Percentiles rank a stretch among this genome's conserved stretches.
phyloP scores from a whole-genome alignment of 2,113 vertebrate genomes.

The Sylvilagus bachmani region DNA sequence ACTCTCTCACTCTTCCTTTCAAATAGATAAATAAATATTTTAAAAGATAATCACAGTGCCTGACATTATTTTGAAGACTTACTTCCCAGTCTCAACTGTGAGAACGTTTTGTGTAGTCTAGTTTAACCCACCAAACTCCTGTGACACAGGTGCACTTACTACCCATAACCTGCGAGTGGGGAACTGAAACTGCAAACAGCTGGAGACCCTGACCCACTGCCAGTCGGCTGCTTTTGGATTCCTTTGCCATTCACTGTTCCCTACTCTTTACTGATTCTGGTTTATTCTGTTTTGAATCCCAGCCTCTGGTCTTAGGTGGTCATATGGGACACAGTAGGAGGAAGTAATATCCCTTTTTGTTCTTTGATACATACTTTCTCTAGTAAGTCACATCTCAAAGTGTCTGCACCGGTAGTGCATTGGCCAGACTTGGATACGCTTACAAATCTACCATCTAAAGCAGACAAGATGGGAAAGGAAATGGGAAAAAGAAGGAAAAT shows the following conservation, averaged over 20 bases:
- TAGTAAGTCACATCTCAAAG: background rate
- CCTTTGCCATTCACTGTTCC: background rate
- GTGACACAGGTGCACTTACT: background rate
- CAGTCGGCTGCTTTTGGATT: background rate
- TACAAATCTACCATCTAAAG: background rate
- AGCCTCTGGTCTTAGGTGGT: background rate
- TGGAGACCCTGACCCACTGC: background rate
- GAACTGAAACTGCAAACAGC: background rate
- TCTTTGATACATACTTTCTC: background rate
- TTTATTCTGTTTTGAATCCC: background rate
- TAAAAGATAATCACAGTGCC: background rate
- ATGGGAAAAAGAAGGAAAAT: background rate
- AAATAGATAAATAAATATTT: no score
- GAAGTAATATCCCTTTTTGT: background rate
- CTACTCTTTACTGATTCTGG: background rate
- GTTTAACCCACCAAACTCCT: constrained; percentile 5
- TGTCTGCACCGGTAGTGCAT: background rate
- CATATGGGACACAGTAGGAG: background rate
- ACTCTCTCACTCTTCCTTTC: no score
- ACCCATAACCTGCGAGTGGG: background rate
- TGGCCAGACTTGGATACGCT: background rate
- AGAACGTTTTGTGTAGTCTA: constrained; percentile 1
- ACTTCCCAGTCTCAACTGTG: background rate
- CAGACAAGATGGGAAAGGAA: background rate
- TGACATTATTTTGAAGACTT: constrained; percentile 56